phyloP scores from a whole-genome alignment of 1,140 invertebrate genomes.

The Plutomurus gul region DNA sequence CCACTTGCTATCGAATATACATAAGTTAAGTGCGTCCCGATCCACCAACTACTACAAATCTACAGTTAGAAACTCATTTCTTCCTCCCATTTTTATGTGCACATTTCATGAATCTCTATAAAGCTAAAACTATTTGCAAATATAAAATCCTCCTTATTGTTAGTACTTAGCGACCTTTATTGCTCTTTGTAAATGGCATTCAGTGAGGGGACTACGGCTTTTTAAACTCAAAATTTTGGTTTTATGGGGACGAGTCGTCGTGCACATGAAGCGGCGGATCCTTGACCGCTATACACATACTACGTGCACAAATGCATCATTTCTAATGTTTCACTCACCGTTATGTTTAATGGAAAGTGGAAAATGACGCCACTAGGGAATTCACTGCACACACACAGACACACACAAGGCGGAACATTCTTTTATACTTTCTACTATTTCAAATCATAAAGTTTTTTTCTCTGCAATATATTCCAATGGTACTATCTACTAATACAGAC shows the following conservation, averaged over 20 bases:
- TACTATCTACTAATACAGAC: no score
- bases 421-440: background rate
- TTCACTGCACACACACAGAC: background rate
- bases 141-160: background rate
- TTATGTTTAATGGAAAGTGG: background rate
- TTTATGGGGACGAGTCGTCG: background rate
- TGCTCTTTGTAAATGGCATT: background rate
- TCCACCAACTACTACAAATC: no score
- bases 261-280: background rate
- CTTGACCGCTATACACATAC: background rate
- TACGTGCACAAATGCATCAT: background rate
- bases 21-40: no score
- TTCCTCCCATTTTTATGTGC: slow-evolving; percentile 17
- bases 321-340: background rate
- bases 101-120: slow-evolving; percentile 13
- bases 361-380: background rate
- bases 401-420: background rate
- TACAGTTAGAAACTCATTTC: background rate
- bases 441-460: no score
- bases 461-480: no score
- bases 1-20: background rate
- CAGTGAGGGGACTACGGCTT: background rate
- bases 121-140: slow-evolving; percentile 19
- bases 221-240: slow-evolving; percentile 16
- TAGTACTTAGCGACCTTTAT: background rate